These are phyloP conservation scores for Thunnus maccoyii DNA, from an alignment of 2,113 vertebrate genomes.

Conservation along the genomic window DNA sequence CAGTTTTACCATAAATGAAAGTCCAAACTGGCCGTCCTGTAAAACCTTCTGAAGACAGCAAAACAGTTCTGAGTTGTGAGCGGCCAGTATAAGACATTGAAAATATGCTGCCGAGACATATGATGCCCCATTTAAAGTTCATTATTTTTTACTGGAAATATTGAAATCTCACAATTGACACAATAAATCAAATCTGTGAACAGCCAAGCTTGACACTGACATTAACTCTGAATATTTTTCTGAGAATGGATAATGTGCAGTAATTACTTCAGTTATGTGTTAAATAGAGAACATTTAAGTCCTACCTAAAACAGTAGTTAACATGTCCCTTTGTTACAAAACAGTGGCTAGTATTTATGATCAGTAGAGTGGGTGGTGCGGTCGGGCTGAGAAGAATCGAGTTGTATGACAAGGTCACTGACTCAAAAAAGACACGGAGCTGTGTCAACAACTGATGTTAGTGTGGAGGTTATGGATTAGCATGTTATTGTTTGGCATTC, in stretches of 20 bases:
- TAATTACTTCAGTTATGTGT: constrained; percentile 57
- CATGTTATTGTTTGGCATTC: constrained; percentile 47
- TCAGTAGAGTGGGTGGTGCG: constrained; percentile 10
- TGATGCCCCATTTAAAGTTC: constrained; percentile 53
- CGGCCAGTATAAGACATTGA: constrained; percentile 35
- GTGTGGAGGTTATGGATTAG: constrained; percentile 44
- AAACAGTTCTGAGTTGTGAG: constrained; percentile 20
- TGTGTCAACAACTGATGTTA: constrained; percentile 28
- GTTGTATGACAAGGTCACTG: constrained; percentile 40
- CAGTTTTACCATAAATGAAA: constrained; percentile 60
- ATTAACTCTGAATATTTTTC: constrained; percentile 51
- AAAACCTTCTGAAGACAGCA: constrained; percentile 21
- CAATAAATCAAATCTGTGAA: constrained; percentile 66
- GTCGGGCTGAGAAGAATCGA: constrained; percentile 15
- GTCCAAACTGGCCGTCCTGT: constrained; percentile 34
- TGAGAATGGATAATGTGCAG: constrained; percentile 54
- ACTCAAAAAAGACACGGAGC: constrained; percentile 20
- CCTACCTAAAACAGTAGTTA: constrained; percentile 47
- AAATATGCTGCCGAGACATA: constrained; percentile 52
- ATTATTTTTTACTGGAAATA: constrained; percentile 49
- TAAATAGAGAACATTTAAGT: constrained; percentile 45
- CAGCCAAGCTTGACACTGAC: constrained; percentile 46
- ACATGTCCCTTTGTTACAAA: constrained; percentile 43
- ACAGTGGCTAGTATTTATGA: constrained; percentile 31
- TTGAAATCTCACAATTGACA: constrained; percentile 64